Base-by-base conservation (phyloP, 2,888 invertebrate species). In the Calliopum simillimum region DNA sequence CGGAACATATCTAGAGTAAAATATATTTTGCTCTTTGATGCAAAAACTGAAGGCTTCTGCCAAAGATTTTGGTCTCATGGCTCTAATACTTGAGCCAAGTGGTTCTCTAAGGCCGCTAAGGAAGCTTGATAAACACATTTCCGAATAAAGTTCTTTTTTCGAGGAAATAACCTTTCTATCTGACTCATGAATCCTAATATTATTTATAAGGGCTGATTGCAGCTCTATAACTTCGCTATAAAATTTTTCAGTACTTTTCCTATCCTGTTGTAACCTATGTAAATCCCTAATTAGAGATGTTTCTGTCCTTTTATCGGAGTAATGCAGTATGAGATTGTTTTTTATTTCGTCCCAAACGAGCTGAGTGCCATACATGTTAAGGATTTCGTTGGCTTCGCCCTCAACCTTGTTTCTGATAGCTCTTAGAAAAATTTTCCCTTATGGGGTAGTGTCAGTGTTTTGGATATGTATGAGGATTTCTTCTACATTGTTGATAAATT, bases 181-280 rank as follows among this genome's bases (percentile, higher is more conserved):
- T 8, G 4, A 47, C 33, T 76, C 76, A 21, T 77, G 71, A n/a
- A 75, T 71, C 21, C 73, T 55, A 4, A 76, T 56, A 53, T 73
- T 70, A 41, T 74, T 77, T 1, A 41, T 62, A 16, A 76, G 44
- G 4, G 75, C 68, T 2, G 75, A 44, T 46, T 72, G 69, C 6
- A 75, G 70, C 63, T 76, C 76, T 2, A 74, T 71, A 16, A 74
- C 70, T 72, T 73, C 43, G 14, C 73, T 56, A 33, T 76, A 73
- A 33, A 74, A 76, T 14, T 41, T 11, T 73, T 76, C 75, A 11
- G 74, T 43, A 8, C 69, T 51, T 65, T 71, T 71, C 11, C 68
- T 59, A 0, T 21, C 12, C 65, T 77, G 75, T n/a, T 53, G 71
- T 13, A 71, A 12, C 14, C n/a, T 19, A 51, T 73, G 75, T 5